Evolutionary conservation across 2,113 vertebrate species (phyloP).

Genomic region (Elanoides forficatus): DNA sequence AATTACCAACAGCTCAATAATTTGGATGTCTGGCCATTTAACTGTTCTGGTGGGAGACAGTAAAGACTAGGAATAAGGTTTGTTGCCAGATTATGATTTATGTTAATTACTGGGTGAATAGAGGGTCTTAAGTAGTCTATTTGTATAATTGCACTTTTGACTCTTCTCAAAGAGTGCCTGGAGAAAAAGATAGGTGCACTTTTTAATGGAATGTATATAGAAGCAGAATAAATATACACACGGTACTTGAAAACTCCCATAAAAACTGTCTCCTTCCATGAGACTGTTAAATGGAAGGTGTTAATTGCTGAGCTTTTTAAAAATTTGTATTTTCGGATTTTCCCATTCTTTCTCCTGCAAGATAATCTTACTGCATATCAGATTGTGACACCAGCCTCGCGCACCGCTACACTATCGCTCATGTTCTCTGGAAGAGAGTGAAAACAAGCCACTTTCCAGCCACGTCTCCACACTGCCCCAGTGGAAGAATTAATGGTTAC

Average conservation of each 20-base stretch:
- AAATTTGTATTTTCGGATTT: not conserved
- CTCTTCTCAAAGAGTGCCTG: not conserved
- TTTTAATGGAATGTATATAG: not conserved
- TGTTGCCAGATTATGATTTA: not conserved
- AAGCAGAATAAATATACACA: not conserved
- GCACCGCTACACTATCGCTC: accelerated
- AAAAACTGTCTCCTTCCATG: not conserved
- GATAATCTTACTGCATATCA: not conserved
- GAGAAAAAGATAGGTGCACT: not conserved
- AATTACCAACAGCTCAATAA: not conserved
- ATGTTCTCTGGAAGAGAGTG: not conserved
- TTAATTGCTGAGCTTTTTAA: not conserved
- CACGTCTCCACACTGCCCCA: not conserved
- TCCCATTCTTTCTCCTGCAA: not conserved
- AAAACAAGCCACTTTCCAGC: not conserved
- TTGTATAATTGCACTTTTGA: constrained; percentile 7
- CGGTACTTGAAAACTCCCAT: not conserved
- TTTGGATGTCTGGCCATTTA: not conserved
- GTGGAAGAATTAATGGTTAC: accelerated
- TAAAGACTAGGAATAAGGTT: not conserved
- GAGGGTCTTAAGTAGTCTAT: not conserved
- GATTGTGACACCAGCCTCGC: accelerated
- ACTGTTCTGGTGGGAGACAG: not conserved
- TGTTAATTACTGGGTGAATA: not conserved
- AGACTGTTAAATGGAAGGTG: not conserved